Conservation (phyloP, 1,140 invertebrate genomes). For the Brachionus paranguensis region DNA sequence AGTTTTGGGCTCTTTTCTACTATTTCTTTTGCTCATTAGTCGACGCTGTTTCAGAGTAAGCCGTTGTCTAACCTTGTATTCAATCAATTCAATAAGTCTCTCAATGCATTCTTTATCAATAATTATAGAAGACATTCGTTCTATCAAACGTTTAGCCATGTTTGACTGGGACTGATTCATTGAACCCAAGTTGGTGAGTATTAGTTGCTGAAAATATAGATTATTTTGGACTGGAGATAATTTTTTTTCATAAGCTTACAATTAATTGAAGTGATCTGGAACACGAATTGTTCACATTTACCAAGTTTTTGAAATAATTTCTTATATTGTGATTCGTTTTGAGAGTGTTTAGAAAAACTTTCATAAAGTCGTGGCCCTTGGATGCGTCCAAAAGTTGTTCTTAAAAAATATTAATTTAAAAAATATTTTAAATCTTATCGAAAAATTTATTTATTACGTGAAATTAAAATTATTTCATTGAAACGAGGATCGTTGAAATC, state of each 20-base stretch:
- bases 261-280: constrained; percentile 16
- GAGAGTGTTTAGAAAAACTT: background rate
- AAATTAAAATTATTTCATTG: constrained; percentile 16
- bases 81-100: constrained; percentile 51
- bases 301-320: constrained; percentile 29
- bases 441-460: background rate
- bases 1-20: constrained; percentile 45
- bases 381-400: constrained; percentile 4
- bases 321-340: constrained; percentile 32
- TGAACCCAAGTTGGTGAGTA: constrained; percentile 89
- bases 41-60: constrained; percentile 20
- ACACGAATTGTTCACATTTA: constrained; percentile 30
- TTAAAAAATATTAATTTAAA: background rate
- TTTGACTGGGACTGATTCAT: constrained; percentile 55
- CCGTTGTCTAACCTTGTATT: constrained; percentile 43
- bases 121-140: constrained; percentile 87
- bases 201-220: constrained; percentile 63
- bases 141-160: constrained; percentile 85
- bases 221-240: too few species aligned
- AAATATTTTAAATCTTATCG: background rate
- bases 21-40: constrained; percentile 44
- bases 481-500: background rate
- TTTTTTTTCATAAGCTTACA: background rate
- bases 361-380: constrained; percentile 22
- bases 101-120: constrained; percentile 74